A percentile compares a stretch with the other conserved stretches of the same genome.
These are phyloP conservation scores for Pseudomyrmex flavicornis DNA, from an alignment of 1,140 invertebrate genomes.

Conservation along the genomic window DNA sequence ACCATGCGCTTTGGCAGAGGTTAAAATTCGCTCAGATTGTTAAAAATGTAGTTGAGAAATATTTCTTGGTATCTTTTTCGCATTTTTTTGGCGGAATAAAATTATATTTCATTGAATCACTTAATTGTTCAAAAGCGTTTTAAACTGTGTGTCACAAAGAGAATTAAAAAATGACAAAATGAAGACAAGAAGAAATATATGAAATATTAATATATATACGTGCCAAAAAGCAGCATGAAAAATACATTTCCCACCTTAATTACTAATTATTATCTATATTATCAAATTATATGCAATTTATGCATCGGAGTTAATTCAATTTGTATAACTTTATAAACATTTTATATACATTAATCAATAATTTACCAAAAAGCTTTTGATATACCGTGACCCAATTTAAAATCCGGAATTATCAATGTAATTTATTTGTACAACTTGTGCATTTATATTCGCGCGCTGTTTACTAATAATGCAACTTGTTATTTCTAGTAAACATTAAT, in stretches of 20 bases:
- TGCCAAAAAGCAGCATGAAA: no score
- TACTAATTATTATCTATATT: neutral
- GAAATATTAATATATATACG: no score
- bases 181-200: no score
- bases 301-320: neutral
- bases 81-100: neutral
- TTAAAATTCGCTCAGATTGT: neutral
- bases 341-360: constrained; percentile 21
- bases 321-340: neutral
- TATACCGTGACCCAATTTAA: neutral
- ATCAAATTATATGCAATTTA: neutral
- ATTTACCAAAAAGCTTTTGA: constrained; percentile 4
- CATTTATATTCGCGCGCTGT: neutral
- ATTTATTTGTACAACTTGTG: constrained; percentile 3
- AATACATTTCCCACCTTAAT: no score
- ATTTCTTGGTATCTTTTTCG: neutral
- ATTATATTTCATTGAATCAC: no score
- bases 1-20: neutral
- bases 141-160: no score
- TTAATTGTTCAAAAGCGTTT: no score
- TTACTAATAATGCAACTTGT: constrained; percentile 2
- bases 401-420: neutral
- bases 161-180: no score
- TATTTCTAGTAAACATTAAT: constrained; percentile 6
- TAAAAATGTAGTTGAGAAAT: neutral